These are phyloP conservation scores for Montipora capricornis DNA, from an alignment of 64 coral and sea anemone species.

Conservation along the genomic window DNA sequence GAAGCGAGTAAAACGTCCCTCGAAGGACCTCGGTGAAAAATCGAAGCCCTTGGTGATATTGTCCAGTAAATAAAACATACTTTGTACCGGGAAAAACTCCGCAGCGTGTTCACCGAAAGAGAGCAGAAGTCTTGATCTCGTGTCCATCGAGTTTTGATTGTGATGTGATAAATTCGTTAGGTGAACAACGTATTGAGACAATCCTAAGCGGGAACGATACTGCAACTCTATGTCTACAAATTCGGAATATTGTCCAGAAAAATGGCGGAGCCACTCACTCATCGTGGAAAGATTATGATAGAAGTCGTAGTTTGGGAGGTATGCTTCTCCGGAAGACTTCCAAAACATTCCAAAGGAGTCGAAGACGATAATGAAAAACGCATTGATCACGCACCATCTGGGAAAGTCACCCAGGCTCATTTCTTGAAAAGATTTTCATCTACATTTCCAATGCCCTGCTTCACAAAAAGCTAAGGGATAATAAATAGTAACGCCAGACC, in stretches of 20 bases:
- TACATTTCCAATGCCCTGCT: background rate
- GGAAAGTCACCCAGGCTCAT: slow-evolving; percentile 4
- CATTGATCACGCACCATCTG: background rate
- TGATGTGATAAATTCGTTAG: slow-evolving; percentile 77
- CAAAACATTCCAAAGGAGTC: slow-evolving; percentile 68
- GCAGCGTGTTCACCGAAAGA: slow-evolving; percentile 88
- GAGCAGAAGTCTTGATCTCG: slow-evolving; percentile 72
- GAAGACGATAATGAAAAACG: background rate
- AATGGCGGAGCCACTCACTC: slow-evolving; percentile 73
- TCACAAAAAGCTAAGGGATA: background rate
- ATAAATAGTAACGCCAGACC: too few species aligned
- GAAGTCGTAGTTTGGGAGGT: slow-evolving; percentile 77
- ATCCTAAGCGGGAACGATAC: slow-evolving; percentile 80
- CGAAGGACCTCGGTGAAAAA: background rate
- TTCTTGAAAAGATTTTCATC: background rate
- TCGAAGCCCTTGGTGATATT: slow-evolving; percentile 80
- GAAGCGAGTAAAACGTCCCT: slow-evolving; percentile 70
- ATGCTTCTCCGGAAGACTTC: slow-evolving; percentile 60
- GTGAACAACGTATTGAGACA: slow-evolving; percentile 84
- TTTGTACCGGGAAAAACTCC: slow-evolving; percentile 89
- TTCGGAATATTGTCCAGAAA: slow-evolving; percentile 67
- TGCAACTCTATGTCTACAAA: slow-evolving; percentile 83
- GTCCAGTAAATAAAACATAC: slow-evolving; percentile 78
- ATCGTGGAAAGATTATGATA: slow-evolving; percentile 88
- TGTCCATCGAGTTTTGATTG: slow-evolving; percentile 18